Evolutionary conservation across 2,113 vertebrate genomes (phyloP).

Genomic region (Thalassoma bifasciatum): DNA sequence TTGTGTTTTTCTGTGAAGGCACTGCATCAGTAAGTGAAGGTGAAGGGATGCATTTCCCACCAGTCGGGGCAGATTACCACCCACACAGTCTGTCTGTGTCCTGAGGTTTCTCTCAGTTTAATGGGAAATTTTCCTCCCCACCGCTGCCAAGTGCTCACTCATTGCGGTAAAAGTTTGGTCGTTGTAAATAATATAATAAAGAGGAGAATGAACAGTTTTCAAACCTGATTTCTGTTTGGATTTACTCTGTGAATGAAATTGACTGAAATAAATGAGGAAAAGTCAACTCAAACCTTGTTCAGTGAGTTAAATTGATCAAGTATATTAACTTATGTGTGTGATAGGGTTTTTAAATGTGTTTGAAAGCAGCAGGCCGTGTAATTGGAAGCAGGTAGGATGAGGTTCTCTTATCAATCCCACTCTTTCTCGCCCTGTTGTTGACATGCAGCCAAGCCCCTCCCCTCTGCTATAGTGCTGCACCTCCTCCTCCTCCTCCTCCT

Average conservation of each 20-base stretch:
- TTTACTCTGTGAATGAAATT: not conserved
- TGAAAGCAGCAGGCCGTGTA: not conserved
- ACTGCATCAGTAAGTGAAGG: no score
- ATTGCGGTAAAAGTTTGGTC: not conserved
- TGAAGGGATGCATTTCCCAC: no score
- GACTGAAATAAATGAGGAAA: not conserved
- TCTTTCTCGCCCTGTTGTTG: slow-evolving; percentile 19
- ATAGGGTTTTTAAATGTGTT: not conserved
- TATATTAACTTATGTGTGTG: not conserved
- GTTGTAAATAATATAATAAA: not conserved
- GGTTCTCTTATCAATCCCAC: slow-evolving; percentile 14
- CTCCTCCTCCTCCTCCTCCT: slow-evolving; percentile 23
- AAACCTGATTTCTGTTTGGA: not conserved
- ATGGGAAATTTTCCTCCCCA: not conserved
- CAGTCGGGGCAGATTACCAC: not conserved
- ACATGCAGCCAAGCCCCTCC: slow-evolving; percentile 60
- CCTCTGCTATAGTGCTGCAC: slow-evolving; percentile 11
- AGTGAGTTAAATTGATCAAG: not conserved
- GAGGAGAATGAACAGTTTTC: not conserved
- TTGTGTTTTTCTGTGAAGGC: no score
- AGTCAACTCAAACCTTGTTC: not conserved
- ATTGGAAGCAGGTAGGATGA: slow-evolving; percentile 37
- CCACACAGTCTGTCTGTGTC: not conserved
- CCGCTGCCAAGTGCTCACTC: no score
- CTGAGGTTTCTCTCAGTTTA: no score